Percentiles rank a stretch among this genome's conserved stretches.
Conservation (phyloP, 2,888 invertebrate genomes). For the Terebella lapidaria region DNA sequence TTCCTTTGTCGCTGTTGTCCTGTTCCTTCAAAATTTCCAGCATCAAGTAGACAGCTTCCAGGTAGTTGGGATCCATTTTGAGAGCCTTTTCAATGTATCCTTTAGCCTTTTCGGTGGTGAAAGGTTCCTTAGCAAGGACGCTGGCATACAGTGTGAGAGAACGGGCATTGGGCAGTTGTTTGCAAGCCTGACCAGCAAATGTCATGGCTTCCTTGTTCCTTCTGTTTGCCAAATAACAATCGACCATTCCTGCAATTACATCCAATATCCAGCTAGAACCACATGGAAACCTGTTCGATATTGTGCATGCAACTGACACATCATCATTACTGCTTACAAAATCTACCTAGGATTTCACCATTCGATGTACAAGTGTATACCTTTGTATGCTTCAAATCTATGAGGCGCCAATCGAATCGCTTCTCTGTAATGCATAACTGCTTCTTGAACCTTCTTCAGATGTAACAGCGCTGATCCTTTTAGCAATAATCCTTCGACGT, state of each 20-base stretch:
- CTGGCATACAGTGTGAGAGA: constrained; percentile 73
- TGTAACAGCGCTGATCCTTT: constrained; percentile 68
- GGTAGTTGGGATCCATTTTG: constrained; percentile 66
- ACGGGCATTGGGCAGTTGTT: constrained; percentile 67
- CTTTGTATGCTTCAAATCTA: constrained; percentile 71
- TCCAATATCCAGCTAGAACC: no score
- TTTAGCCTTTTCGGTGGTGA: constrained; percentile 58
- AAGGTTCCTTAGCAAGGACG: constrained; percentile 65
- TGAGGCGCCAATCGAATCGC: constrained; percentile 62
- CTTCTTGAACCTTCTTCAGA: constrained; percentile 65
- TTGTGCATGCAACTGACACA: no score
- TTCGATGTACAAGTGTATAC: constrained; percentile 24
- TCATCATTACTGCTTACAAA: no score
- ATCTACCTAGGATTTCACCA: no score
- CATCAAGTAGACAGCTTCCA: constrained; percentile 69
- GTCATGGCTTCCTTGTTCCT: constrained; percentile 69
- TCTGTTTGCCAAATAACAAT: constrained; percentile 67
- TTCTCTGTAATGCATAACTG: constrained; percentile 65
- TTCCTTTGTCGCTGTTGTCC: constrained; percentile 62
- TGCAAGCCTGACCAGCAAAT: constrained; percentile 68
- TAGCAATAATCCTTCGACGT: constrained; percentile 69
- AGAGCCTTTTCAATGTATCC: constrained; percentile 70
- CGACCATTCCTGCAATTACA: constrained; percentile 61
- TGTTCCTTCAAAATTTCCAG: constrained; percentile 66
- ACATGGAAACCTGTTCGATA: no score